Conservation (phyloP, 1,140 invertebrate species). For the Eurosta solidaginis region DNA sequence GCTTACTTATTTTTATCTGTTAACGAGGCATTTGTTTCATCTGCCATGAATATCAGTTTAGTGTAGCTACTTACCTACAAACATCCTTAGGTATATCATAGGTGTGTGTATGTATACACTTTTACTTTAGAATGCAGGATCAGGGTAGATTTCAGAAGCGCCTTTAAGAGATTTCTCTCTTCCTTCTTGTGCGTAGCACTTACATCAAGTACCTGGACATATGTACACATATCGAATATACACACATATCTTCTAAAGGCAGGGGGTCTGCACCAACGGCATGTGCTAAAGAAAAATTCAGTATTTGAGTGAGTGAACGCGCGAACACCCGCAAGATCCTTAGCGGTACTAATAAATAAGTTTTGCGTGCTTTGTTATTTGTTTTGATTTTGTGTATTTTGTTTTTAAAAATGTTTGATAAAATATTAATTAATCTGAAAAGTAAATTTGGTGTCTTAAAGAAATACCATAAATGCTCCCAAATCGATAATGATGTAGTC, state of each 20-base stretch:
- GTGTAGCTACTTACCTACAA: neutral
- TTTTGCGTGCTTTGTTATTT: neutral
- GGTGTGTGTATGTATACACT: neutral
- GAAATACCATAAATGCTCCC: slow-evolving; percentile 27
- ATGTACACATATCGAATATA: no score
- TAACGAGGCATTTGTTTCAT: no score
- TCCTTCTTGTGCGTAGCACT: neutral
- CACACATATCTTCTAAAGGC: neutral
- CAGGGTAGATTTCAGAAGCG: neutral
- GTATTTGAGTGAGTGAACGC: neutral
- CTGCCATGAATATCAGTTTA: no score
- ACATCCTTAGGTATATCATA: neutral
- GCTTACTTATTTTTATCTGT: no score
- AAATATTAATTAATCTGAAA: slow-evolving; percentile 54
- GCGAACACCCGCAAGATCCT: neutral
- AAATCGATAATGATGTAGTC: slow-evolving; percentile 31
- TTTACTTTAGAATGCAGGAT: neutral
- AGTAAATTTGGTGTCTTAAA: slow-evolving; percentile 11
- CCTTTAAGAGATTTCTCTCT: neutral
- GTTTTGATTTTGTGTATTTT: neutral
- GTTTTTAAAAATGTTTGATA: slow-evolving; percentile 64
- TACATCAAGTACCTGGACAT: neutral
- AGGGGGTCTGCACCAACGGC: neutral
- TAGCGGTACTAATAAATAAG: neutral
- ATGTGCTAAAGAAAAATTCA: neutral